Base-by-base conservation (phyloP, 2,797 vertebrate species). In the Hippocampus kuda region DNA sequence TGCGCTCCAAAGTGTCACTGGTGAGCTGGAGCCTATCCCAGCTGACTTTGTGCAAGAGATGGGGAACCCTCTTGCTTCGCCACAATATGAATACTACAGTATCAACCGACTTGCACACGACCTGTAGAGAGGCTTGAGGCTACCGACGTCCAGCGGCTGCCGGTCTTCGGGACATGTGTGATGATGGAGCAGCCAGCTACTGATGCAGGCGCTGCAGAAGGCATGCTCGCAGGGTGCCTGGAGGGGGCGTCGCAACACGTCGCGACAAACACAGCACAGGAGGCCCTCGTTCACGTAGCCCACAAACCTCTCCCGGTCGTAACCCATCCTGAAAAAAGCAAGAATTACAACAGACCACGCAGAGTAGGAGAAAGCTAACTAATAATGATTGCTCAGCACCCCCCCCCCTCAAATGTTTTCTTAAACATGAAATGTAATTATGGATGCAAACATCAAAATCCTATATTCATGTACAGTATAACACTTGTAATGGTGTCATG, bases 201-300 rank as follows among this genome's bases (percentile, higher is more conserved):
- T 92, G 85, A 96, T 96, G 70, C 94, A 97, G 68, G 90, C 78
- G 49, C 91, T 86, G 83, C 95, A 97, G 88, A 93, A 96, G 2
- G 93, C 92, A 0, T 96, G 94, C 59, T 97, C 94, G 18, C 94
- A 97, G 0, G 94, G 93, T n/a, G 94, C 94, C 88, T 96, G 94
- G 30, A 95, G 80, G 0, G 94, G 93, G 60, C 93, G 91, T 79
- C 95, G 91, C 2, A 95, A 67, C 74, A 97, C 94, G 1, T 93
- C 93, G 1, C 91, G 92, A 83, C 94, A 95, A 76, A 95, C 93
- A 71, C 93, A 94, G 83, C 94, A 96, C 42, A 95, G 76, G 0
- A 97, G 91, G 51, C 94, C 95, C 46, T 95, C 94, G 0, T 95
- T 97, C 70, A 96, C 94, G 0, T 94, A 94, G 56, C 94, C 93